Evolutionary conservation across 92 coral and sea anemone species (phyloP), one percentile per base, ranked within the genome.

Genomic region (Epizoanthus illoricatus): DNA sequence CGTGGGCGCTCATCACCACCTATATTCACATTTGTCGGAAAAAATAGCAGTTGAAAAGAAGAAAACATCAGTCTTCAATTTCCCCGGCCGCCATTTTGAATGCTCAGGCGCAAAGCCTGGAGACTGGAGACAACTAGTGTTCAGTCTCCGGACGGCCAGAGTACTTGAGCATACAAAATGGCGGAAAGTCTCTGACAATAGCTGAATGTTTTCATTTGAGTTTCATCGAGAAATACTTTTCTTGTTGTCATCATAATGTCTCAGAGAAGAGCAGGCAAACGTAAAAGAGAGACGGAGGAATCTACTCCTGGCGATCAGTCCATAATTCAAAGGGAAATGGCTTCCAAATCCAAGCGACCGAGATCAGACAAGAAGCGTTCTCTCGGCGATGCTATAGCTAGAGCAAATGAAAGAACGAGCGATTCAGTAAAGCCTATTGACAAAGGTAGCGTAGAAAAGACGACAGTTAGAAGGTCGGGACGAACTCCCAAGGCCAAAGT

Each of bases 401-500:
- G 59, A 63, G 5, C 59, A 15, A 45, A 41, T 24, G 82, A 11
- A 78, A 78, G 42, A 39, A 7, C 8, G 4, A 43, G 70, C 18
- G 49, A 16, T 23, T 78, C 41, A 11, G 49, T 17, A 74, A 57
- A 28, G 21, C 20, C n/a, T 56, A 20, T 12, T 57, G 57, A 75
- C 23, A 75, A 59, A 39, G 69, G 16, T n/a, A 75, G 69, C 55
- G 21, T 41, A 43, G 82, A 63, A 78, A 43, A 65, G 63, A 64
- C 86, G 6, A 64, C 83, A 8, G 87, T 91, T 5, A 81, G 99
- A 83, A 85, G 99, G 63, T 96, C 99, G 16, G 92, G 96, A 60
- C 90, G 99, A 76, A 90, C 94, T 40, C 99, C 99, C n/a, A 96
- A 96, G 73, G 94, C 98, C n/a, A 96, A 93, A 70, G 80, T 83